phyloP scores from a whole-genome alignment of 2,113 vertebrate species.

The Strix uralensis region DNA sequence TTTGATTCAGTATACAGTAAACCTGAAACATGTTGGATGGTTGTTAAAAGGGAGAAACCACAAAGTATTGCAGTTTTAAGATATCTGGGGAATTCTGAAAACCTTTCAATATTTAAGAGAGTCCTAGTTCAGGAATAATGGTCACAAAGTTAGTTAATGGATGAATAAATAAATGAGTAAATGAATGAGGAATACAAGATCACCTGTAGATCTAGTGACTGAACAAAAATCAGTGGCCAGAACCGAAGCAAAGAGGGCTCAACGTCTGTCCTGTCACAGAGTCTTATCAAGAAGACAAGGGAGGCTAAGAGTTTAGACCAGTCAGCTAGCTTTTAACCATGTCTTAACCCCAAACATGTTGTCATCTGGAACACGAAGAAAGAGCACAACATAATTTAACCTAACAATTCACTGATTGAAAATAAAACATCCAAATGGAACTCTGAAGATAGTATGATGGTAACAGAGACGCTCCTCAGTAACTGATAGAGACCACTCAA shows the following conservation, averaged over 20 bases:
- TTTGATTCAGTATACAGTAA: neutral
- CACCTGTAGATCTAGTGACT: neutral
- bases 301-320: neutral
- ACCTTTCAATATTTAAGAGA: neutral
- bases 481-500: neutral
- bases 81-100: neutral
- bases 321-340: neutral
- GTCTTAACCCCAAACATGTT: neutral
- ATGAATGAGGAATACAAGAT: neutral
- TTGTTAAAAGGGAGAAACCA: neutral
- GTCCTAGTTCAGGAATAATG: neutral
- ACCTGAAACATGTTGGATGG: neutral
- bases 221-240: neutral
- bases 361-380: neutral
- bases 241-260: neutral
- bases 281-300: neutral
- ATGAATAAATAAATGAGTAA: neutral
- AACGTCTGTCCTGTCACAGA: neutral
- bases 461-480: neutral
- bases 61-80: neutral
- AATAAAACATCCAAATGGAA: neutral
- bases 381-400: neutral
- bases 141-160: neutral
- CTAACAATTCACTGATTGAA: neutral
- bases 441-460: neutral